Evolutionary conservation across 2,113 vertebrate species (phyloP), one percentile per base, ranked within the genome.

Genomic region (Cynopterus brachyotis): DNA sequence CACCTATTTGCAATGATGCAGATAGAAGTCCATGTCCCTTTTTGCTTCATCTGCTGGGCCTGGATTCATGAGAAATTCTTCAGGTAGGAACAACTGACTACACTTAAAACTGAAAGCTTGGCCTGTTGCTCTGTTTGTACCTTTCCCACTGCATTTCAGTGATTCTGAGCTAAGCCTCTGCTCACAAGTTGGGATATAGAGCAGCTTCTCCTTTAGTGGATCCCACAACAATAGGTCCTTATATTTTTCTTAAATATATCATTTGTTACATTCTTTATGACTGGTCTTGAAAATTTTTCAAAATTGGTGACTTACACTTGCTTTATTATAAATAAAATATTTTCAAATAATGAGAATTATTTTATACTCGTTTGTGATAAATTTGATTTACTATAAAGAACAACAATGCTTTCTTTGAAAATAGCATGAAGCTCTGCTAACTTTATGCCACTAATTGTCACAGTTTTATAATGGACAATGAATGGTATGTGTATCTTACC

Each of bases 351-450:
- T 72, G 2, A 60, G 7, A 9, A 50, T 89, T 73, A 57, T 42
- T 87, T 75, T 88, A 47, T 80, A 20, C 20, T 87, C 3, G 12
- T 35, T 72, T 50, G 30, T 78, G 35, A 78, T 45, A 79, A n/a
- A 57, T 42, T 55, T 83, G 26, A 79, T 35, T 89, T 70, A 57
- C 45, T 50, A 28, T n/a, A 17, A 83, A 83, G 12, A 64, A 12
- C 70, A 69, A 72, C 20, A 28, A 19, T 73, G 35, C 10, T 92
- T 82, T 82, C 26, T 91, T 20, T 70, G 30, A 64, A 94, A 70
- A 88, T 55, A 55, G 32, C 37, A 47, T 17, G 20, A 84, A 42
- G 2, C 6, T 47, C 62, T 80, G 8, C 47, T 37, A 90, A 15
- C 24, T 62, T 83, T 37, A 57, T 26, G 37, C 47, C 35, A 45